These are phyloP conservation scores for Cerastis rubricosa DNA, from an alignment of 2,888 invertebrate genomes.

Conservation along the genomic window DNA sequence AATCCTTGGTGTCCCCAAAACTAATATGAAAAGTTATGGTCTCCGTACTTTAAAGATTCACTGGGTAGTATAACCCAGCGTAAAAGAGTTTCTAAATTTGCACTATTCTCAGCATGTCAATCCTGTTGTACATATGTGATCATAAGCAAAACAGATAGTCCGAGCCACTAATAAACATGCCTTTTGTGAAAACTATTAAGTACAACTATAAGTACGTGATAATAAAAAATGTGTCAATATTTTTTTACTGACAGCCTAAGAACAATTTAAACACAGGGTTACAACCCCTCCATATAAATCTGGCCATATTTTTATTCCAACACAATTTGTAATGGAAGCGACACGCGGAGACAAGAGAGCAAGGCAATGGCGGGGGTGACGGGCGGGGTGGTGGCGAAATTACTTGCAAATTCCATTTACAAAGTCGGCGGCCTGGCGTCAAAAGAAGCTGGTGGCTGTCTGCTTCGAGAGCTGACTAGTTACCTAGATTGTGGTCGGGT, in stretches of 20 bases:
- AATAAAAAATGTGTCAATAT: background rate
- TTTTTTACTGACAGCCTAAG: background rate
- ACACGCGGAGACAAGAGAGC: conserved; percentile 90
- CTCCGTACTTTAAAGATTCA: background rate
- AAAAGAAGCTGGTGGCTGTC: conserved; percentile 81
- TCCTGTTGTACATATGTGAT: background rate
- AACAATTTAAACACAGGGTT: conserved; percentile 3
- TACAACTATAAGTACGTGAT: background rate
- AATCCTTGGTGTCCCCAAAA: background rate
- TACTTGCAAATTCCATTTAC: conserved; percentile 91
- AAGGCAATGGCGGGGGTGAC: conserved; percentile 76
- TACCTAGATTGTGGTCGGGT: conserved; percentile 70
- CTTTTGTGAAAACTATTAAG: background rate
- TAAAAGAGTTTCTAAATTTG: background rate
- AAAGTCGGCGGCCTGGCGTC: conserved; percentile 85
- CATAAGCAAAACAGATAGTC: background rate
- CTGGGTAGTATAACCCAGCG: background rate
- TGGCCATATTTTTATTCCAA: conserved; percentile 89
- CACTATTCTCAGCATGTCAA: background rate
- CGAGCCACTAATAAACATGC: background rate
- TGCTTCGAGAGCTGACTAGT: conserved; percentile 63
- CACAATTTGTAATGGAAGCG: conserved; percentile 91
- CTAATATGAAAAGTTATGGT: background rate
- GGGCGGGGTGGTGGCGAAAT: conserved; percentile 81
- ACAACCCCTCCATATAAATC: conserved; percentile 77